Evolutionary conservation across 2,888 invertebrate genomes (phyloP).

Genomic region (Dicycla oo): DNA sequence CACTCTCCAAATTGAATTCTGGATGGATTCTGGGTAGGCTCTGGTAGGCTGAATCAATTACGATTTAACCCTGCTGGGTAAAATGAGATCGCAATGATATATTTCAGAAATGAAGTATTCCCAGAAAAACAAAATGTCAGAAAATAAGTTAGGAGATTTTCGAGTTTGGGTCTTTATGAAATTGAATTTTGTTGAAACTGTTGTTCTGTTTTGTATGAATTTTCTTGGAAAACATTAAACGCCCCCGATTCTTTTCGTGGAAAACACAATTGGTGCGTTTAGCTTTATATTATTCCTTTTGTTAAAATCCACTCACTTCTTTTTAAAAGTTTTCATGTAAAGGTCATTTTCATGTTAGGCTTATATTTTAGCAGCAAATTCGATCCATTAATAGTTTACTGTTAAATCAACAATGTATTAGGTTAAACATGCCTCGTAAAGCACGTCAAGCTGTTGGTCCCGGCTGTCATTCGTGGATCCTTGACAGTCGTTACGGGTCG

Average conservation of each 20-base stretch:
- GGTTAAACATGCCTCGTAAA: too few species aligned
- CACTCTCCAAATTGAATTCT: conserved; percentile 66
- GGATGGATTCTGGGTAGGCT: conserved; percentile 40
- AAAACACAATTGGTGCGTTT: not conserved
- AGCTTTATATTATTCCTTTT: not conserved
- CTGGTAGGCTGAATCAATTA: conserved; percentile 54
- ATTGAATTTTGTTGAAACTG: not conserved
- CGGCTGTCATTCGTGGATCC: too few species aligned
- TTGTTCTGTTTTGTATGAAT: not conserved
- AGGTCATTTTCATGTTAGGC: too few species aligned
- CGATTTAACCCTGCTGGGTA: conserved; percentile 33
- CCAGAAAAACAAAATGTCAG: conserved; percentile 8
- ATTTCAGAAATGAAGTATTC: conserved; percentile 41
- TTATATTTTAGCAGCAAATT: too few species aligned
- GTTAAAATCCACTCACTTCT: too few species aligned
- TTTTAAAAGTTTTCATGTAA: too few species aligned
- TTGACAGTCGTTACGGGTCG: too few species aligned
- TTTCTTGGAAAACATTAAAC: not conserved
- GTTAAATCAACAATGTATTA: too few species aligned
- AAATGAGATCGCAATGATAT: conserved; percentile 34
- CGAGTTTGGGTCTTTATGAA: not conserved
- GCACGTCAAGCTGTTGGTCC: too few species aligned
- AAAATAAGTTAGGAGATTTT: not conserved
- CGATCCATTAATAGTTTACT: too few species aligned
- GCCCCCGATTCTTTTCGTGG: not conserved